A percentile compares a stretch with the other conserved stretches of the same genome.
Evolutionary conservation across 2,797 vertebrate genomes (phyloP).

Genomic region (Perodicticus potto): DNA sequence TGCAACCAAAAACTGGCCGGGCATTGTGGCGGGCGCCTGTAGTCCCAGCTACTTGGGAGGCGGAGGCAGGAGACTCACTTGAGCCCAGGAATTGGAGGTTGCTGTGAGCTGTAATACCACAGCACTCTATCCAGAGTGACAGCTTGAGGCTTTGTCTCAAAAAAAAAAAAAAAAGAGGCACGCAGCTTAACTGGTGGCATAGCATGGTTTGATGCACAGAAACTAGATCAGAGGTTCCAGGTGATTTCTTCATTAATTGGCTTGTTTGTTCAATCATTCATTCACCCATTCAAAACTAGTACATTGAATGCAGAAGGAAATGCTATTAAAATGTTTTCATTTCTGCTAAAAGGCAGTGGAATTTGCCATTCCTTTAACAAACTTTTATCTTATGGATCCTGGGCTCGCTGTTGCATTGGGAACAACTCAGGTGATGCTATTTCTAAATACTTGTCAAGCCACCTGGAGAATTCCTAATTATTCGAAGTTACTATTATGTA

Average conservation of each 20-base stretch:
- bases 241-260: slow-evolving; percentile 1
- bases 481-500: background rate
- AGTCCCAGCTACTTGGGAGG: too few relatives aligned
- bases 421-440: background rate
- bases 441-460: slow-evolving; percentile 23
- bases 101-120: too few relatives aligned
- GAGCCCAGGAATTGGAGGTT: too few relatives aligned
- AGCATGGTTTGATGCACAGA: background rate
- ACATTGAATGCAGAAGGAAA: background rate
- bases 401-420: background rate
- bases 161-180: too few relatives aligned
- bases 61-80: too few relatives aligned
- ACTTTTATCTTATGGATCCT: background rate
- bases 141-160: too few relatives aligned
- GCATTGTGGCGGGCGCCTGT: too few relatives aligned
- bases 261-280: background rate
- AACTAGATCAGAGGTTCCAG: background rate
- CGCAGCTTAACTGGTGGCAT: background rate
- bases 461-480: background rate
- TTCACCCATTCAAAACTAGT: background rate
- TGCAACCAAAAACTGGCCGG: too few relatives aligned
- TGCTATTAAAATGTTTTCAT: background rate
- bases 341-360: slow-evolving; percentile 41
- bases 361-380: background rate
- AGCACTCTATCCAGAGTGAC: too few relatives aligned